A percentile compares a stretch with the other conserved stretches of the same genome.
phyloP scores from a whole-genome alignment of 2,888 invertebrate genomes.

The Habroteleia sp. region DNA sequence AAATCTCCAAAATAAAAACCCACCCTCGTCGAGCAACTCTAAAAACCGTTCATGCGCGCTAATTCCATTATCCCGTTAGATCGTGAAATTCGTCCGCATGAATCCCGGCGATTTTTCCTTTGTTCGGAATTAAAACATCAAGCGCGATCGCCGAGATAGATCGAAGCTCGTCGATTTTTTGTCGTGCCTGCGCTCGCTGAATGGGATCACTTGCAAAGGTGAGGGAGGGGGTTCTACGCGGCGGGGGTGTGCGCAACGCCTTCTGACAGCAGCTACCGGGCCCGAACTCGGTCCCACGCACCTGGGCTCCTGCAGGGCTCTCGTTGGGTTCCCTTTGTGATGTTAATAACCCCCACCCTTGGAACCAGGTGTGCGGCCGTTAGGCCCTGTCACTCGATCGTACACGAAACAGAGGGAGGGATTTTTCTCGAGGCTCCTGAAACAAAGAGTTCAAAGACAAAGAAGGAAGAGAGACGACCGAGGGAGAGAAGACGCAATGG shows the following conservation, averaged over 20 bases:
- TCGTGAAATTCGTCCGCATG: conserved; percentile 46
- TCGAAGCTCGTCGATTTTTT: conserved; percentile 54
- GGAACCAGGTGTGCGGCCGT: conserved; percentile 76
- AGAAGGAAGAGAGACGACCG: conserved; percentile 28
- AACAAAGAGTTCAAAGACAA: conserved; percentile 61
- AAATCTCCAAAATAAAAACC: conserved; percentile 35
- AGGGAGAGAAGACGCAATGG: conserved; percentile 42
- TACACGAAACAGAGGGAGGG: conserved; percentile 68
- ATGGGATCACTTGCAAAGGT: conserved; percentile 60
- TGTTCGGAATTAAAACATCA: conserved; percentile 61
- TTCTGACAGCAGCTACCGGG: conserved; percentile 74
- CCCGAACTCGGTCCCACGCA: conserved; percentile 77
- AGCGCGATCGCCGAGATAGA: conserved; percentile 54
- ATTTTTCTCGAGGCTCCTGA: conserved; percentile 66
- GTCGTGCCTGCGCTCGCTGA: conserved; percentile 18
- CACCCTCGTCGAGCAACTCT: conserved; percentile 38
- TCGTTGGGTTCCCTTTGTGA: conserved; percentile 75
- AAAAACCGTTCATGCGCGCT: conserved; percentile 37
- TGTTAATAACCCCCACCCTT: conserved; percentile 71
- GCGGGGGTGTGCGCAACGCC: conserved; percentile 78
- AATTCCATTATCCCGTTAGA: conserved; percentile 54
- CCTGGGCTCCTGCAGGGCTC: conserved; percentile 74
- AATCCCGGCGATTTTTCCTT: conserved; percentile 44
- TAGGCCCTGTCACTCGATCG: conserved; percentile 76
- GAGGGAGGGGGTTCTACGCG: conserved; percentile 70